Evolutionary conservation across 2,888 invertebrate genomes (phyloP).

Genomic region (Smittia aterrima): DNA sequence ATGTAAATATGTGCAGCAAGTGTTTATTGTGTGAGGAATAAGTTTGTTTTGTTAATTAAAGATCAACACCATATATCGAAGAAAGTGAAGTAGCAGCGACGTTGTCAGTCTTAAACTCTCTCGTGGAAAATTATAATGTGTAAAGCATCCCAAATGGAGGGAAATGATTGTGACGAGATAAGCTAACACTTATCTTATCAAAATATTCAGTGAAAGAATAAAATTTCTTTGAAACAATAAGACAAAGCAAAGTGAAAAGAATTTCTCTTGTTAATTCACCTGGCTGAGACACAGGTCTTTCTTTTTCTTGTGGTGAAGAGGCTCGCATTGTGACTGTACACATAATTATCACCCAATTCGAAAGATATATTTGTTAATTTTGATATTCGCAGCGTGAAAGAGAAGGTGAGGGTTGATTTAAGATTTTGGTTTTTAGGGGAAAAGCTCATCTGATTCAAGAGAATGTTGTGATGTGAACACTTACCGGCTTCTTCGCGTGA

Average conservation of each 20-base stretch:
- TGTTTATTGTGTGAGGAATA: neutral
- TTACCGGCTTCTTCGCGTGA: constrained; percentile 51
- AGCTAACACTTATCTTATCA: no score
- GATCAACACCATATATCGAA: constrained; percentile 25
- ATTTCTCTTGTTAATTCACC: constrained; percentile 43
- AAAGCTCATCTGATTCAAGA: neutral
- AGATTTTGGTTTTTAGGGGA: neutral
- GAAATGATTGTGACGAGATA: no score
- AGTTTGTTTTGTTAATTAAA: neutral
- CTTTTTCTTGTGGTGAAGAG: constrained; percentile 46
- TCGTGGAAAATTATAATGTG: neutral
- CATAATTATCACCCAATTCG: constrained; percentile 29
- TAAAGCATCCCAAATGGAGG: no score
- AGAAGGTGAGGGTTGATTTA: constrained; percentile 11
- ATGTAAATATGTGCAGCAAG: neutral
- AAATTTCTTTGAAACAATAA: constrained; percentile 5
- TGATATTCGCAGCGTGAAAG: constrained; percentile 41
- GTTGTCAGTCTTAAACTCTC: constrained; percentile 18
- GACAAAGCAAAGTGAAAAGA: constrained; percentile 14
- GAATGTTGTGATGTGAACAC: constrained; percentile 34
- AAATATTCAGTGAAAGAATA: constrained; percentile 32
- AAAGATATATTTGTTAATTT: constrained; percentile 41
- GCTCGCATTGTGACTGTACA: constrained; percentile 45
- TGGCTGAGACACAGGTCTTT: constrained; percentile 46
- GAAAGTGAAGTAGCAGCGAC: neutral